Evolutionary conservation across 2,797 vertebrate species (phyloP).

Genomic region (Danio aesculapii): DNA sequence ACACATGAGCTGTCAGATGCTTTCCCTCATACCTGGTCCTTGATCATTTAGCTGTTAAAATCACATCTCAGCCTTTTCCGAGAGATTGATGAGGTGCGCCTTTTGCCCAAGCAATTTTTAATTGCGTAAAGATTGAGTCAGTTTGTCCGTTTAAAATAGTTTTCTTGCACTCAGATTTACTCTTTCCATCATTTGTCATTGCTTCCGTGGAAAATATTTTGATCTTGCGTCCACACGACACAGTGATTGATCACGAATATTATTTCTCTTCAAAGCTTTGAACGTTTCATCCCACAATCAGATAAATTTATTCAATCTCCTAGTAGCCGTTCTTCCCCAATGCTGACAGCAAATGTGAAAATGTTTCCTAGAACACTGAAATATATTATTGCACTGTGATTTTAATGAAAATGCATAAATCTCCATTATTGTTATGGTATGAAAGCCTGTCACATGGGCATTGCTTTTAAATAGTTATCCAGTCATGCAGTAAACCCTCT

Average conservation of each 20-base stretch:
- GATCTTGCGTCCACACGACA: background rate
- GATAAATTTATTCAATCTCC: background rate
- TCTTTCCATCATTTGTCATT: background rate
- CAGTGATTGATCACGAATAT: background rate
- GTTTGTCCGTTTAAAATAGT: constrained; percentile 13
- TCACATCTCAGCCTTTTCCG: constrained; percentile 60
- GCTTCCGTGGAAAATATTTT: background rate
- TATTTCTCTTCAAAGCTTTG: background rate
- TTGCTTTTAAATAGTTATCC: background rate
- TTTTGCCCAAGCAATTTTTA: constrained; percentile 41
- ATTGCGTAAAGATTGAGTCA: constrained; percentile 43
- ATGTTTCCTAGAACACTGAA: background rate
- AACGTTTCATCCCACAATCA: background rate
- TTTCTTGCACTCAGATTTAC: background rate
- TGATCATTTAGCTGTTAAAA: constrained; percentile 71
- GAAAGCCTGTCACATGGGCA: constrained; percentile 2
- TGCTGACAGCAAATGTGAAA: background rate
- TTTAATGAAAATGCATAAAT: background rate
- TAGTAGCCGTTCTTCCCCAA: background rate
- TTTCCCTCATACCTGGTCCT: constrained; percentile 67
- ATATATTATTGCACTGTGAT: background rate
- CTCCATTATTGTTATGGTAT: background rate
- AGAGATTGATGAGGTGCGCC: constrained; percentile 63
- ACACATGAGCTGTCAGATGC: constrained; percentile 71
- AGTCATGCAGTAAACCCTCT: background rate